Percentiles rank a stretch among this genome's conserved stretches.
These are phyloP conservation scores for Clarias gariepinus DNA, from an alignment of 2,113 vertebrate species.

Conservation along the genomic window DNA sequence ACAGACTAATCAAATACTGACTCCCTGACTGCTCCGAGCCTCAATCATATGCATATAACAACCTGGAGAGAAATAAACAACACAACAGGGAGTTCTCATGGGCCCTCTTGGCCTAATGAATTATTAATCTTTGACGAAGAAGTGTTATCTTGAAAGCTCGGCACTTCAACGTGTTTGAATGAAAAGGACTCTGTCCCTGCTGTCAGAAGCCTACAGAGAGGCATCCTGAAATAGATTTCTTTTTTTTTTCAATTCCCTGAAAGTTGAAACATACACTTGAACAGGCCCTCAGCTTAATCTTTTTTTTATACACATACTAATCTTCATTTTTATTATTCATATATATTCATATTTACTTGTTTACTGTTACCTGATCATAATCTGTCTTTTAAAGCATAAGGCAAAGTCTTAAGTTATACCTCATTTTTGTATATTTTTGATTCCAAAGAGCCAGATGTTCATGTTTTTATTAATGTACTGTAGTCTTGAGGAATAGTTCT, in stretches of 20 bases:
- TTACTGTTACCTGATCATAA: neutral
- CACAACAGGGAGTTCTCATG: constrained; percentile 22
- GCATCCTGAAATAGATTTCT: neutral
- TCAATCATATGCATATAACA: constrained; percentile 35
- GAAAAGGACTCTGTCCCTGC: constrained; percentile 22
- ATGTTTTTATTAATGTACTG: too few species aligned
- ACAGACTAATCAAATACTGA: constrained; percentile 34
- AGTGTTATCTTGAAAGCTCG: constrained; percentile 30
- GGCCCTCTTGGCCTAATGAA: constrained; percentile 17
- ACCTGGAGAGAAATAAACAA: constrained; percentile 36
- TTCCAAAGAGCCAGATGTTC: too few species aligned
- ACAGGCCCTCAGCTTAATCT: neutral
- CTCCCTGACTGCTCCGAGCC: constrained; percentile 4
- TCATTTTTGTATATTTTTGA: too few species aligned
- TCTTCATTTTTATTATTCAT: too few species aligned
- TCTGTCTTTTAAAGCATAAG: neutral
- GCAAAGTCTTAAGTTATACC: too few species aligned
- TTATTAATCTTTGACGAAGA: constrained; percentile 34
- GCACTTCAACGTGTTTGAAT: constrained; percentile 36
- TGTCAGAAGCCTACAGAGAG: constrained; percentile 14
- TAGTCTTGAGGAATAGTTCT: too few species aligned
- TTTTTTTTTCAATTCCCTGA: constrained; percentile 9
- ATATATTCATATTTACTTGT: neutral
- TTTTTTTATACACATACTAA: neutral
- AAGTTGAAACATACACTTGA: neutral